Evolutionary conservation across 1,140 invertebrate species (phyloP).

Genomic region (Berghia stephanieae): DNA sequence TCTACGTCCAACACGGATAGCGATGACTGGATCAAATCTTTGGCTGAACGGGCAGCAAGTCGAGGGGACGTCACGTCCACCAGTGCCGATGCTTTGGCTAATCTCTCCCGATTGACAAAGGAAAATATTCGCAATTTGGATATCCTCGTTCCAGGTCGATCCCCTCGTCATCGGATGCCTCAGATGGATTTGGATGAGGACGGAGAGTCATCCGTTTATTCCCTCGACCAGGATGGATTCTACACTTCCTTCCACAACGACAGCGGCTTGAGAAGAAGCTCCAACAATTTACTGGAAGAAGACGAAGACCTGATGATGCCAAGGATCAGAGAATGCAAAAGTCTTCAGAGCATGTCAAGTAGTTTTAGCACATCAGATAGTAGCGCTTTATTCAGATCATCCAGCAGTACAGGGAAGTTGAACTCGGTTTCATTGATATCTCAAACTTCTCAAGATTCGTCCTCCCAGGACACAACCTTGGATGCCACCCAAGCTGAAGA

Average conservation of each 20-base stretch:
- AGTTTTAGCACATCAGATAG: slow-evolving; percentile 51
- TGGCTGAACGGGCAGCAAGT: slow-evolving; percentile 48
- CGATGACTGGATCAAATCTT: slow-evolving; percentile 51
- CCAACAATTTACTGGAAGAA: slow-evolving; percentile 43
- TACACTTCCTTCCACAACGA: slow-evolving; percentile 97
- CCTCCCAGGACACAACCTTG: too few species aligned
- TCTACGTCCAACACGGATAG: slow-evolving; percentile 46
- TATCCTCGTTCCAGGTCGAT: slow-evolving; percentile 45
- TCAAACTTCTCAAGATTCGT: too few species aligned
- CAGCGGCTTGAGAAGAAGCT: slow-evolving; percentile 76
- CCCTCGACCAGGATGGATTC: slow-evolving; percentile 95
- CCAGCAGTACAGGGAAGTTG: too few species aligned
- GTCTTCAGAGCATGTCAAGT: slow-evolving; percentile 49
- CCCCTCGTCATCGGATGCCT: slow-evolving; percentile 45
- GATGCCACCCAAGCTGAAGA: too few species aligned
- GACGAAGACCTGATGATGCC: slow-evolving; percentile 41
- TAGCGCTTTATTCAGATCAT: too few species aligned
- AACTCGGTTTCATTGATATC: too few species aligned
- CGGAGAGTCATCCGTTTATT: slow-evolving; percentile 92
- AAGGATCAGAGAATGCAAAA: slow-evolving; percentile 41
- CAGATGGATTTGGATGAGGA: slow-evolving; percentile 76
- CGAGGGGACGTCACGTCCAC: slow-evolving; percentile 46
- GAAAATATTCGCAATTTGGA: slow-evolving; percentile 57
- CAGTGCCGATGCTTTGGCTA: slow-evolving; percentile 42
- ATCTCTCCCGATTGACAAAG: slow-evolving; percentile 50